phyloP scores from a whole-genome alignment of 2,888 invertebrate genomes.

The Drosophila eohydei region DNA sequence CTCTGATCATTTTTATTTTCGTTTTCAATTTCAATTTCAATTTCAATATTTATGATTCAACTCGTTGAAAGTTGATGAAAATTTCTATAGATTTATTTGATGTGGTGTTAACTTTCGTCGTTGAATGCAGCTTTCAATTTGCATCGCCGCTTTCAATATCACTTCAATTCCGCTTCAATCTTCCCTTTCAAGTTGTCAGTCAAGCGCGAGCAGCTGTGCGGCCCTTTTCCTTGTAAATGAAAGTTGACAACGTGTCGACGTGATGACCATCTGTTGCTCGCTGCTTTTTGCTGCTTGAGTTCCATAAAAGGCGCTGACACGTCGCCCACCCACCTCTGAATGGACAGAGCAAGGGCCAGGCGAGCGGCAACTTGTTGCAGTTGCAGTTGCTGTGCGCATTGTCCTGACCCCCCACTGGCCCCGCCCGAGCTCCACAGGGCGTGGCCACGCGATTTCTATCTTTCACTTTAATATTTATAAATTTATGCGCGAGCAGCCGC shows the following conservation, averaged over 20 bases:
- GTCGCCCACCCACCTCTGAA: conserved; percentile 61
- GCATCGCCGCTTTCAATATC: background rate
- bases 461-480: conserved; percentile 57
- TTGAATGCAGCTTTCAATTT: background rate
- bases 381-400: conserved; percentile 21
- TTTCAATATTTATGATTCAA: background rate
- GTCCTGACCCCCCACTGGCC: conserved; percentile 32
- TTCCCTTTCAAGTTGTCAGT: background rate
- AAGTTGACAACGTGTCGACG: conserved; percentile 70
- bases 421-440: conserved; percentile 17
- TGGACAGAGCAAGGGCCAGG: background rate
- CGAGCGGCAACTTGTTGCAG: conserved; percentile 5
- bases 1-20: background rate
- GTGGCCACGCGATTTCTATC: conserved; percentile 52
- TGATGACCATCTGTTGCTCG: conserved; percentile 66
- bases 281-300: background rate
- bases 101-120: background rate
- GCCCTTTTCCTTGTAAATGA: conserved; percentile 54
- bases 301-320: conserved; percentile 61
- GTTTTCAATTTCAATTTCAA: background rate
- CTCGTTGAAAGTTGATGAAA: background rate
- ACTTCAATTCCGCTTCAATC: background rate
- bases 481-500: conserved; percentile 50
- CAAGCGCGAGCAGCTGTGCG: conserved; percentile 9
- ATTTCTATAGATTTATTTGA: no score